These are phyloP conservation scores for Euproctis similis DNA, from an alignment of 2,888 invertebrate species.

Conservation along the genomic window DNA sequence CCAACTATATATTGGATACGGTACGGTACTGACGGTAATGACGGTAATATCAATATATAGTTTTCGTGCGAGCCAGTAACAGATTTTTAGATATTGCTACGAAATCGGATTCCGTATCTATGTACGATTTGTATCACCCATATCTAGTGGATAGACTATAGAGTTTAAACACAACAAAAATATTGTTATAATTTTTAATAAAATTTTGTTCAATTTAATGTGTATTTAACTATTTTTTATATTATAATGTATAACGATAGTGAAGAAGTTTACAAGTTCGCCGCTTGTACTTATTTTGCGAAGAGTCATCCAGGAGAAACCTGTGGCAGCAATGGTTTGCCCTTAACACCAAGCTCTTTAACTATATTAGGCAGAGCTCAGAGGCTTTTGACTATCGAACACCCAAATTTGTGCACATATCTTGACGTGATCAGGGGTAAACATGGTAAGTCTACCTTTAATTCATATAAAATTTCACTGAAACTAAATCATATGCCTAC, in stretches of 20 bases:
- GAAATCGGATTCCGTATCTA: no score
- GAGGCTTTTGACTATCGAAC: conserved; percentile 83
- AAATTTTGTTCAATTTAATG: background rate
- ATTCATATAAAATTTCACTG: no score
- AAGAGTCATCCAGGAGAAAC: conserved; percentile 91
- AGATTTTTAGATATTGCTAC: no score
- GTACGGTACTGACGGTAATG: no score
- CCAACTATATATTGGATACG: no score
- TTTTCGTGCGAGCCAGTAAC: no score
- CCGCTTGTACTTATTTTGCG: conserved; percentile 94
- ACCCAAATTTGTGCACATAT: conserved; percentile 90
- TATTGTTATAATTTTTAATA: background rate
- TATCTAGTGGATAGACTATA: no score
- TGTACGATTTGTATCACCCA: no score
- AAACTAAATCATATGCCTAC: no score
- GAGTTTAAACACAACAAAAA: no score
- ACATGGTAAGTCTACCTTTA: conserved; percentile 87
- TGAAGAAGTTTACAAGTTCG: conserved; percentile 73
- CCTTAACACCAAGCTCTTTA: conserved; percentile 96
- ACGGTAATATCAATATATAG: no score
- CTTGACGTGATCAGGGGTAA: conserved; percentile 94
- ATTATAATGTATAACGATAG: conserved; percentile 33
- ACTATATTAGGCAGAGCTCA: conserved; percentile 94
- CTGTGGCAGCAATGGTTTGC: conserved; percentile 96
- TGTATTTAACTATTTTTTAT: background rate